Conservation (phyloP, 2,888 invertebrate genomes). For the Drosophila seclusa region DNA sequence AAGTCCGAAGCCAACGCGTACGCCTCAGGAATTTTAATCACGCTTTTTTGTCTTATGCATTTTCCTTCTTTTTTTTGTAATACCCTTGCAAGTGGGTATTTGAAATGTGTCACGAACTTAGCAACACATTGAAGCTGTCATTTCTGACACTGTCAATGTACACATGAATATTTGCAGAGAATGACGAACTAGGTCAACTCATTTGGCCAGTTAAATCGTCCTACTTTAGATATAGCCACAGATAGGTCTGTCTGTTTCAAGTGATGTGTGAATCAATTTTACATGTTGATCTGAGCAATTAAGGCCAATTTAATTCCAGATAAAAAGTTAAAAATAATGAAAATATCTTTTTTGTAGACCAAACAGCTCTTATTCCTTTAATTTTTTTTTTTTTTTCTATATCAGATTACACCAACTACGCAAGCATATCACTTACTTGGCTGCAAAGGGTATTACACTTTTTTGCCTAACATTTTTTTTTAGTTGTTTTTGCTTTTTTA, state of each 20-base stretch:
- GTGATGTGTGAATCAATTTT: neutral
- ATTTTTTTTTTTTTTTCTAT: neutral
- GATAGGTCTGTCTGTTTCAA: neutral
- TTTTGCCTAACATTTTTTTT: slow-evolving; percentile 2
- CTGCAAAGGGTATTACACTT: slow-evolving; percentile 11
- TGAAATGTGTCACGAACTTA: slow-evolving; percentile 11
- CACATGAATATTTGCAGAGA: neutral
- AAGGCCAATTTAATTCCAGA: neutral
- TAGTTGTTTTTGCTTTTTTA: slow-evolving; percentile 7
- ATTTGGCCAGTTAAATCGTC: neutral
- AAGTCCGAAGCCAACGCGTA: slow-evolving; percentile 31
- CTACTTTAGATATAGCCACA: neutral
- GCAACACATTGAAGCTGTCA: neutral
- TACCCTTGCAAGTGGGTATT: slow-evolving; percentile 16
- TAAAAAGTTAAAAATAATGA: neutral
- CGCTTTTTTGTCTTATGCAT: slow-evolving; percentile 2
- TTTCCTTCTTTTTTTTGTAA: slow-evolving; percentile 28
- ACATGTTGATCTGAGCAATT: neutral
- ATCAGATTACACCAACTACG: neutral
- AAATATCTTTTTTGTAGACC: neutral
- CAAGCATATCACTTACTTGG: neutral
- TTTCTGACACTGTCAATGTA: neutral
- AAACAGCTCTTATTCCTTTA: neutral
- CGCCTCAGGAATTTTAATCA: slow-evolving; percentile 63
- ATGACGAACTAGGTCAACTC: neutral